Conservation (phyloP, 1,140 invertebrate genomes). For the Bombus picipes region DNA sequence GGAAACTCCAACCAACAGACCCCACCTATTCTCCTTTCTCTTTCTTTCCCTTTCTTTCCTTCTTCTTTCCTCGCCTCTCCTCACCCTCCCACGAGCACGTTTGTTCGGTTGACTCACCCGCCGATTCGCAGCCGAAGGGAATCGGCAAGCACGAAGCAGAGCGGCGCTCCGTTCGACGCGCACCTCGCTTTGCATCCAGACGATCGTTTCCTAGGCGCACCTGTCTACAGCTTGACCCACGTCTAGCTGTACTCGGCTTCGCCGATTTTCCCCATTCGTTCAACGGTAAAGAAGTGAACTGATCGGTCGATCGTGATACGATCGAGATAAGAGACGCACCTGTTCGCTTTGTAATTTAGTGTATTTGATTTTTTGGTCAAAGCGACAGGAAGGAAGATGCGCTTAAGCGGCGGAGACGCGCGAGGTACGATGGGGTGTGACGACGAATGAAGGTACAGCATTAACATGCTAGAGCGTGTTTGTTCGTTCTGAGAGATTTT, state of each 20-base stretch:
- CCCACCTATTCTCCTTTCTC: neutral
- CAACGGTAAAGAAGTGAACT: neutral
- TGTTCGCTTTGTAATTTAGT: neutral
- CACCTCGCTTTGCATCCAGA: conserved; percentile 32
- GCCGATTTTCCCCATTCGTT: neutral
- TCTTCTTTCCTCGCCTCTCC: conserved; percentile 5
- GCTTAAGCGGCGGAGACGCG: too few species aligned
- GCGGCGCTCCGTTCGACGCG: conserved; percentile 3
- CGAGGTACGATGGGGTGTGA: neutral
- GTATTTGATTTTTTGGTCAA: neutral
- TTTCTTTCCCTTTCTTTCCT: neutral
- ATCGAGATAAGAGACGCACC: neutral
- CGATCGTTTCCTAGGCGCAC: conserved; percentile 13
- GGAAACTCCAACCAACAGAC: conserved; percentile 47
- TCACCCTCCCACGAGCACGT: neutral
- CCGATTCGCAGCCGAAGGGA: conserved; percentile 45
- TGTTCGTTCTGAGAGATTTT: neutral
- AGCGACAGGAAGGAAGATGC: neutral
- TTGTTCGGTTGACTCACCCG: conserved; percentile 39
- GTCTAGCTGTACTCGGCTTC: neutral
- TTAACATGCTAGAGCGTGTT: neutral
- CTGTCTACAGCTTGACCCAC: conserved; percentile 15
- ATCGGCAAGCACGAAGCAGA: conserved; percentile 46
- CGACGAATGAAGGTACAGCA: neutral
- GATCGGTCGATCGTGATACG: neutral